phyloP scores from a whole-genome alignment of 2,797 vertebrate species.

The Pagetopsis macropterus region DNA sequence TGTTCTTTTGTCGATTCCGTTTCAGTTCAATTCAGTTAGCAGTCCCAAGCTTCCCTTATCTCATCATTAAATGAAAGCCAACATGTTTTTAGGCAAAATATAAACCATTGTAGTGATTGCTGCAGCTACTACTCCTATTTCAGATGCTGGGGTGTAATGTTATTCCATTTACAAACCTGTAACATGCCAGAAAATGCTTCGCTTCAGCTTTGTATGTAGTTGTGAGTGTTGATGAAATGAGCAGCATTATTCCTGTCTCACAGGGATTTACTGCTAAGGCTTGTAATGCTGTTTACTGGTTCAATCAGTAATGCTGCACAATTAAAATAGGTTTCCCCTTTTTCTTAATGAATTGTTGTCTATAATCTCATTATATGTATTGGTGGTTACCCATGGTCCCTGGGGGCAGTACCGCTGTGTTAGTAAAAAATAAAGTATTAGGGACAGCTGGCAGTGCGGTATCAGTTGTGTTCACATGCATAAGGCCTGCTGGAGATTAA shows the following conservation, averaged over 20 bases:
- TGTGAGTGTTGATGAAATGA: slow-evolving; percentile 34
- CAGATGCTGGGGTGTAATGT: neutral
- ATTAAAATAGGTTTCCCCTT: slow-evolving; percentile 59
- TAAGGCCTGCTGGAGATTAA: slow-evolving; percentile 72
- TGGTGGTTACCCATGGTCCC: slow-evolving; percentile 64
- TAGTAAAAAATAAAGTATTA: slow-evolving; percentile 59
- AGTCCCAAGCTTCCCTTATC: neutral
- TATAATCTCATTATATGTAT: slow-evolving; percentile 76
- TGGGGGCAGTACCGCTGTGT: slow-evolving; percentile 47
- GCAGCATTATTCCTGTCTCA: slow-evolving; percentile 22
- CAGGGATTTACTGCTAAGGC: slow-evolving; percentile 33
- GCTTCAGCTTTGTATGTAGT: slow-evolving; percentile 17
- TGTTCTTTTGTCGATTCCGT: slow-evolving; percentile 28
- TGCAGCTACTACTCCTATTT: slow-evolving; percentile 2
- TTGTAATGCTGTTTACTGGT: slow-evolving; percentile 50
- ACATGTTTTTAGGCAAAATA: slow-evolving; percentile 8
- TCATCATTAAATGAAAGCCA: slow-evolving; percentile 24
- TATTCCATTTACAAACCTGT: neutral
- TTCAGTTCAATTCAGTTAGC: neutral
- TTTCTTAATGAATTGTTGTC: slow-evolving; percentile 67
- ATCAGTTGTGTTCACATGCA: slow-evolving; percentile 75
- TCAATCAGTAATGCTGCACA: slow-evolving; percentile 41
- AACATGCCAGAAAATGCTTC: neutral
- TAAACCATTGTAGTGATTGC: slow-evolving; percentile 1
- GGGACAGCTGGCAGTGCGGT: slow-evolving; percentile 75